Evolutionary conservation across 2,113 vertebrate genomes (phyloP), one percentile per base, ranked within the genome.

Genomic region (Heteronetta atricapilla): DNA sequence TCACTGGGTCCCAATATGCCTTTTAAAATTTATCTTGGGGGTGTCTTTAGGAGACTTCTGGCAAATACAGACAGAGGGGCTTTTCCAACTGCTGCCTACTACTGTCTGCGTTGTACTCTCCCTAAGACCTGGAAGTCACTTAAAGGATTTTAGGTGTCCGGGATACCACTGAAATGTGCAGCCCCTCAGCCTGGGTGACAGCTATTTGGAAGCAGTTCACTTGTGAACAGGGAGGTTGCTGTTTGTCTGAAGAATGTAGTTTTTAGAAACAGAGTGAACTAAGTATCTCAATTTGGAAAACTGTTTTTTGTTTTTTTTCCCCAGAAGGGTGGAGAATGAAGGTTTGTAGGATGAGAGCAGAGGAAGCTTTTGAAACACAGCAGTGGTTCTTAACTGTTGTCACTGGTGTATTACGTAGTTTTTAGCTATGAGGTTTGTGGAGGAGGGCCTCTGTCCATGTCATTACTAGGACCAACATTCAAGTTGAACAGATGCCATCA

Each of bases 381-480:
- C 66, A 33, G 59, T 29, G 64, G 9, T 10, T 44, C 63, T 25
- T 50, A 11, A 8, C 28, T 40, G 63, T 28, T 28, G 28, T 13
- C 6, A 1, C 31, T 3, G 14, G 20, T 63, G 46, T 15, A 25
- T 69, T 62, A 7, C 3, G 28, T 56, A 25, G 52, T 8, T 36
- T 21, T 28, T 11, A 56, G 62, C 58, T 29, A 33, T 38, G 12
- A 58, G 68, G 53, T 38, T 22, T 62, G 34, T 23, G 78, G 60
- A 31, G 29, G n/a, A 68, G 56, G 33, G 59, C 46, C 64, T 44
- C 17, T 63, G 63, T 19, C 42, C 11, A 0, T 9, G n/a, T 5
- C 3, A 19, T 15, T 14, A 3, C 19, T 29, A 62, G 29, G 26
- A 22, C 18, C 48, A 17, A 3, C 11, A 0, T 5, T 18, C 3